A percentile compares a stretch with the other conserved stretches of the same genome.
These are phyloP conservation scores for Sinocyclocheilus anshuiensis DNA, from an alignment of 2,113 vertebrate genomes.

Conservation along the genomic window DNA sequence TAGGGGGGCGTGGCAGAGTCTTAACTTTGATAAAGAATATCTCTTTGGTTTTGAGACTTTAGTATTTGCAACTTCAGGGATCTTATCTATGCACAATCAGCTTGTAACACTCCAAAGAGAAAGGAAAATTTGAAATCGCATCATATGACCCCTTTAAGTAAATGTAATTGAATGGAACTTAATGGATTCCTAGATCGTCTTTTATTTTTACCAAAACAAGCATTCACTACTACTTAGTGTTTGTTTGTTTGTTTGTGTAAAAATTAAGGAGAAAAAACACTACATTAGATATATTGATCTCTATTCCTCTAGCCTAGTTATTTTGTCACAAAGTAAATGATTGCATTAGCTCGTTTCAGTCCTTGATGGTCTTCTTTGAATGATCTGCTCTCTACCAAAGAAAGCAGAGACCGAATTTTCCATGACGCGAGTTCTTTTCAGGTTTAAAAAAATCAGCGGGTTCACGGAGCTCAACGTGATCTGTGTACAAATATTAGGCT, in stretches of 20 bases:
- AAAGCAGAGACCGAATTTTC: slow-evolving; percentile 67
- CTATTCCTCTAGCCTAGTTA: background rate
- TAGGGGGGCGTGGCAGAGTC: no score
- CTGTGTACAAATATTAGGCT: slow-evolving; percentile 69
- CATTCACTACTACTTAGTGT: background rate
- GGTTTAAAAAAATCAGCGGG: slow-evolving; percentile 58
- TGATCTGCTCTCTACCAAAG: slow-evolving; percentile 50
- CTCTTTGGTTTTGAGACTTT: no score
- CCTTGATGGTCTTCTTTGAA: slow-evolving; percentile 15
- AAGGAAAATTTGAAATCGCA: no score
- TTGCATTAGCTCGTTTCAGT: slow-evolving; percentile 11
- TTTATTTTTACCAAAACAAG: background rate
- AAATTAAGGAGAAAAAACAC: background rate
- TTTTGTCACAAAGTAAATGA: slow-evolving; percentile 11
- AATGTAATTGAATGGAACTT: background rate
- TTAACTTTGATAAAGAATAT: no score
- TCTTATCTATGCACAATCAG: no score
- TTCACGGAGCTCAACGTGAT: slow-evolving; percentile 72
- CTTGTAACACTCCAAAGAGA: no score
- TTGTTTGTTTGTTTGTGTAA: background rate
- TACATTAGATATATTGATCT: background rate
- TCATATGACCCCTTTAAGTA: no score
- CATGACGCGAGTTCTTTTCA: slow-evolving; percentile 81
- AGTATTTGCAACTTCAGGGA: no score
- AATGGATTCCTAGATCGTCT: background rate